Base-by-base conservation (phyloP, 2,888 invertebrate genomes). In the Campoletis raptor region DNA sequence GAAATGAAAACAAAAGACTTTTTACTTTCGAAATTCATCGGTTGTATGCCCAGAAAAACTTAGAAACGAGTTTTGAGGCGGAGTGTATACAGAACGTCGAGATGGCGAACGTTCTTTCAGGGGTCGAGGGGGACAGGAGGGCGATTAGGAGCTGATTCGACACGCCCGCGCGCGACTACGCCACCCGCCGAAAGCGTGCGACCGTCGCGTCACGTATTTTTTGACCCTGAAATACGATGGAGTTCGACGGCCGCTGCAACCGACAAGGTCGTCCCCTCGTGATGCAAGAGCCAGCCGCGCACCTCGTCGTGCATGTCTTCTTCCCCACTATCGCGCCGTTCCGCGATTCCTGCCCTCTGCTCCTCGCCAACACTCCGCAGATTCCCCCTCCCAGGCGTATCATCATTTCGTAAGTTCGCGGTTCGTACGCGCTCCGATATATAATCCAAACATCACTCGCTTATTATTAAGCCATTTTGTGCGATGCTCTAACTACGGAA, bases 161-260 rank as follows among this genome's bases (percentile, higher is more conserved):
- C 74, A 64, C 74, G 86, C 81, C 74, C 70, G 70, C 57, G 57
- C 80, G 70, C 54, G 40, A 70, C 70, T 70, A 48, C 57, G 81
- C 72, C 76, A 64, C 45, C 76, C 57, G 76, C 64, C 85, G 61
- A 73, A 78, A 85, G 80, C 83, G 83, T 83, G 83, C 85, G 85
- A 82, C 70, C 70, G 84, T 82, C 88, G 86, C 80, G 87, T 90
- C 88, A 88, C 89, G 86, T 90, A 90, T 89, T 90, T 90, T 90
- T 90, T 91, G 91, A 91, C 92, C 92, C 91, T 92, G 91, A 90
- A 90, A 91, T 85, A 84, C 83, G 83, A 76, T 83, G 80, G 90
- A 90, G 92, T 92, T 92, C 92, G 92, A 91, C 89, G 92, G 89
- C 92, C 92, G 89, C 90, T 89, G 86, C 84, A 88, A 90, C 87